A percentile compares a stretch with the other conserved stretches of the same genome.
Evolutionary conservation across 2,797 vertebrate genomes (phyloP).

Genomic region (Chelon auratus): DNA sequence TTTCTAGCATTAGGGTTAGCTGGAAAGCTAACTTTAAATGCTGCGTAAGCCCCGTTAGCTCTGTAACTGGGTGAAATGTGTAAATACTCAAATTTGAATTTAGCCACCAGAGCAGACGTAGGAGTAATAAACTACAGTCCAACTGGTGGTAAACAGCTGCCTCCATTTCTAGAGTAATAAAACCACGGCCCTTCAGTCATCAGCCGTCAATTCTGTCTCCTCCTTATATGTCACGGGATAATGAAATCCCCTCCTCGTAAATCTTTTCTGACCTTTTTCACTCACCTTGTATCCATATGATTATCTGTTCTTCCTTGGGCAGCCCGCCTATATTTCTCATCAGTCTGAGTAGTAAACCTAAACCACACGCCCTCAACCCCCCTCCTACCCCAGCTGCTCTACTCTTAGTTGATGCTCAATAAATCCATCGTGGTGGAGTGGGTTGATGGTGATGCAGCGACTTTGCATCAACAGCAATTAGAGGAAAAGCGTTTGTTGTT

Average conservation of each 20-base stretch:
- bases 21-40: no score
- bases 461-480: slow-evolving; percentile 17
- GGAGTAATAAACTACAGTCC: no score
- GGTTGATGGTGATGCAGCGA: neutral
- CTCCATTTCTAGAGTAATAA: slow-evolving; percentile 33
- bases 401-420: neutral
- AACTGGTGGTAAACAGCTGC: neutral
- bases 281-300: slow-evolving; percentile 42
- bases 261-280: slow-evolving; percentile 51
- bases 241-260: slow-evolving; percentile 46
- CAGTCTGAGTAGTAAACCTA: slow-evolving; percentile 17
- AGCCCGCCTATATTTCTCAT: slow-evolving; percentile 18
- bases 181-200: slow-evolving; percentile 28
- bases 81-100: no score
- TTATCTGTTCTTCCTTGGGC: slow-evolving; percentile 34
- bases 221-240: slow-evolving; percentile 55
- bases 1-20: no score
- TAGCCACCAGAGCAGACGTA: no score
- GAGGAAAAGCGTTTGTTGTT: no score
- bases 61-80: no score
- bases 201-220: slow-evolving; percentile 22
- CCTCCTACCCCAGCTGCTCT: no score
- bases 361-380: neutral
- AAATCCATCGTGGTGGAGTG: slow-evolving; percentile 11
- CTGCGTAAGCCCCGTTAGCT: no score